phyloP scores from a whole-genome alignment of 2,113 vertebrate genomes.

The Electrona antarctica region DNA sequence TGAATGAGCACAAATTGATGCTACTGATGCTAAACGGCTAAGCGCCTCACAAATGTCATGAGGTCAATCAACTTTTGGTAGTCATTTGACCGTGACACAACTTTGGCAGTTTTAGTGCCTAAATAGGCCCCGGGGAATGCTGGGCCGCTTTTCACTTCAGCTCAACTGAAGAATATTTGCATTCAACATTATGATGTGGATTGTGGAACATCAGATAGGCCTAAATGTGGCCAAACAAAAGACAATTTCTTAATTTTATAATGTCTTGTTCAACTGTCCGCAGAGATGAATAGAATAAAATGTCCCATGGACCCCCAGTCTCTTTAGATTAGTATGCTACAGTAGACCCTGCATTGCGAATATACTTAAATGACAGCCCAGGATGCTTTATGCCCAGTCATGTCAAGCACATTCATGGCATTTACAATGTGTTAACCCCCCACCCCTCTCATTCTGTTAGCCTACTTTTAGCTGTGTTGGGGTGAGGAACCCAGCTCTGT shows the following conservation, averaged over 20 bases:
- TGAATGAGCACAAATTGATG: constrained; percentile 68
- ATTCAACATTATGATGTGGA: background rate
- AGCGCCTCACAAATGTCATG: constrained; percentile 61
- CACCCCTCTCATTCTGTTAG: background rate
- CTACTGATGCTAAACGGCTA: constrained; percentile 68
- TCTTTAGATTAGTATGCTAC: too few species aligned
- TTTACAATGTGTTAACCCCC: background rate
- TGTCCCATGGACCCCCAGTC: too few species aligned
- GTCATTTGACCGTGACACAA: constrained; percentile 68
- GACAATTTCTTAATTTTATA: too few species aligned
- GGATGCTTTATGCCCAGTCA: too few species aligned
- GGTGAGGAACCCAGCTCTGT: background rate
- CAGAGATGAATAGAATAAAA: too few species aligned
- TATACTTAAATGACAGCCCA: too few species aligned
- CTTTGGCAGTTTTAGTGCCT: constrained; percentile 48
- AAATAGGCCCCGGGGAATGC: constrained; percentile 22
- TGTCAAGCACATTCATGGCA: too few species aligned
- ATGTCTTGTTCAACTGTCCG: too few species aligned
- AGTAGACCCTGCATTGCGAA: too few species aligned
- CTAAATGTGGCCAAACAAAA: background rate
- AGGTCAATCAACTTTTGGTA: constrained; percentile 70
- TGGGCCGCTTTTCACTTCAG: constrained; percentile 14
- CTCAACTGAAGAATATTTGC: constrained; percentile 14
- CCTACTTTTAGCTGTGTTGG: background rate
- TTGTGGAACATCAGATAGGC: background rate